phyloP scores from a whole-genome alignment of 2,888 invertebrate genomes.

The Cyclophora albipunctata region DNA sequence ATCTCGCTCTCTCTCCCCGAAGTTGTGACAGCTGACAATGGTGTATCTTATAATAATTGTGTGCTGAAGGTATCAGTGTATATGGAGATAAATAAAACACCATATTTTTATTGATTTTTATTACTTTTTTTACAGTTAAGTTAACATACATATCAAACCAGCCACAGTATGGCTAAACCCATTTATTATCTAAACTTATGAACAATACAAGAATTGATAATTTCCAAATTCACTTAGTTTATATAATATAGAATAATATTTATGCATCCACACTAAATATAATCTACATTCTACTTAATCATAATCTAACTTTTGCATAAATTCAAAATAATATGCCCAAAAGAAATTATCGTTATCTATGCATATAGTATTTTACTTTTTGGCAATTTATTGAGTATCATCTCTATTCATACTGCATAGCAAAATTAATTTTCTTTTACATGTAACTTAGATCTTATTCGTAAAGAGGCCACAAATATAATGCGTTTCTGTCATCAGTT shows the following conservation, averaged over 20 bases:
- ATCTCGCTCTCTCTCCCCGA: too few relatives aligned
- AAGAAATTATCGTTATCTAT: conserved; percentile 76
- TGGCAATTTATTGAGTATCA: conserved; percentile 78
- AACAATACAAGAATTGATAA: conserved; percentile 76
- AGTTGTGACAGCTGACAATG: too few relatives aligned
- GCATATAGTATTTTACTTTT: conserved; percentile 75
- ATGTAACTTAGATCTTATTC: conserved; percentile 75
- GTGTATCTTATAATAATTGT: too few relatives aligned
- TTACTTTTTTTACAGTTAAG: conserved; percentile 73
- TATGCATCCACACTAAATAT: conserved; percentile 75
- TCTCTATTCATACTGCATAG: conserved; percentile 69
- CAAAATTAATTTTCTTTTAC: conserved; percentile 75
- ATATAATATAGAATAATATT: conserved; percentile 71
- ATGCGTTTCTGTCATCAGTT: conserved; percentile 75
- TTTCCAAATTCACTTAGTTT: conserved; percentile 74
- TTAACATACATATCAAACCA: conserved; percentile 76
- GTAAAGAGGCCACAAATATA: conserved; percentile 76
- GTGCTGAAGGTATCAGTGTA: not conserved
- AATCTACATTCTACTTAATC: conserved; percentile 74
- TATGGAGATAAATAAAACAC: conserved; percentile 51
- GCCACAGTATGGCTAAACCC: conserved; percentile 76
- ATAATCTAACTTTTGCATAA: conserved; percentile 75
- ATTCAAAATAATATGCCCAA: conserved; percentile 76
- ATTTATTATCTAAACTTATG: conserved; percentile 76
- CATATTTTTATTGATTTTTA: conserved; percentile 54